Evolutionary conservation across 1,140 invertebrate genomes (phyloP).

Genomic region (Phymastichus coffea): DNA sequence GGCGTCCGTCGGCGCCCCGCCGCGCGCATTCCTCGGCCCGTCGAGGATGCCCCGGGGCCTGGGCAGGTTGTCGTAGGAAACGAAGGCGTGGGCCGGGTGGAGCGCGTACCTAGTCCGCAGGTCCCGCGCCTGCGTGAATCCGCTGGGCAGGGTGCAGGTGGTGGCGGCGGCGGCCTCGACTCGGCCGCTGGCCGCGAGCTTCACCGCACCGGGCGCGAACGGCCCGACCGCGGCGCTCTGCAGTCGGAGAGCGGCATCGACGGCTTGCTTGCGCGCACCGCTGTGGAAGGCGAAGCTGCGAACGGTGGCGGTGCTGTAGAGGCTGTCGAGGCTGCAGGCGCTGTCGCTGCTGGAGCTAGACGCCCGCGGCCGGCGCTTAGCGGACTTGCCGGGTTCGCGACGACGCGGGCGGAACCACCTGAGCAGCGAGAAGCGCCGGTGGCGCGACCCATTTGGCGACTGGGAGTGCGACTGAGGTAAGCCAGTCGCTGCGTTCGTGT

Average conservation of each 20-base stretch:
- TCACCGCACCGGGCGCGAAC: slow-evolving; percentile 59
- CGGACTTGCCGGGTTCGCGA: background rate
- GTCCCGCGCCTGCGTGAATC: slow-evolving; percentile 32
- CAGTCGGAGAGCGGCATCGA: slow-evolving; percentile 36
- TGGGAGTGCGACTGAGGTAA: slow-evolving; percentile 1
- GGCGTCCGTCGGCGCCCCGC: slow-evolving; percentile 21
- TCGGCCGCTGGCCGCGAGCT: slow-evolving; percentile 23
- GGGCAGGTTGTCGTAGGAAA: slow-evolving; percentile 58
- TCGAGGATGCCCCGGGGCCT: slow-evolving; percentile 7
- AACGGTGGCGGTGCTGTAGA: slow-evolving; percentile 69
- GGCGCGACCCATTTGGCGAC: too few relatives aligned
- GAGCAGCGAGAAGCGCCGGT: slow-evolving; percentile 20
- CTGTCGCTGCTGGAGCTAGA: slow-evolving; percentile 47
- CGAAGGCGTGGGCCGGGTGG: slow-evolving; percentile 52
- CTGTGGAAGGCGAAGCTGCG: slow-evolving; percentile 70
- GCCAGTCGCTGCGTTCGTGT: slow-evolving; percentile 16
- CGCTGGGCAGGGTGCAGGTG: slow-evolving; percentile 40
- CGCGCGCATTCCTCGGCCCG: background rate
- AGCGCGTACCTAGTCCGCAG: slow-evolving; percentile 46
- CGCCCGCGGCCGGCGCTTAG: background rate
- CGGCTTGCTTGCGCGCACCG: slow-evolving; percentile 21
- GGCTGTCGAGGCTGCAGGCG: slow-evolving; percentile 61
- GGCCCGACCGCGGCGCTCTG: slow-evolving; percentile 56
- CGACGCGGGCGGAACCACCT: slow-evolving; percentile 8
- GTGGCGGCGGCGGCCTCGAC: slow-evolving; percentile 19